Evolutionary conservation across 2,888 invertebrate species (phyloP), one percentile per base, ranked within the genome.

Genomic region (Thecophora atra): DNA sequence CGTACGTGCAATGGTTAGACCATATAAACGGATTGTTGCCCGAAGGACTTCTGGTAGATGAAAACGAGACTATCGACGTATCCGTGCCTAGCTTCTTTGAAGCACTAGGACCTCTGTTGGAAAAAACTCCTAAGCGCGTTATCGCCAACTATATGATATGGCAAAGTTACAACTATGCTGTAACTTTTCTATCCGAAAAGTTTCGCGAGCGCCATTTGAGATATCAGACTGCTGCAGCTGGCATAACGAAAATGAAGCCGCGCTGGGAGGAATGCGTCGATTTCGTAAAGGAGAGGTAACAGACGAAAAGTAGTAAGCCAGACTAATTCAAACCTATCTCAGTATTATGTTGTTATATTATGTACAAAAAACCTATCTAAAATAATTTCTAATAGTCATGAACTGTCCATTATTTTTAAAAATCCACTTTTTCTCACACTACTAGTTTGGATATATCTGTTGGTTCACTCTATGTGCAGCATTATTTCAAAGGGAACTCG

Each of bases 211-310:
- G 95, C 0, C 95, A 96, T 82, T 87, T 96, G 67, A 90, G 92
- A 51, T 97, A 94, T 86, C 92, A 92, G 69, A 93, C 94, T 0
- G 92, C 92, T 0, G 88, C 96, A 7, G 93, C 93, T 7, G 96
- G 96, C 0, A 92, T 92, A 83, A 93, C 94, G 0, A 95, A 95
- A 83, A 88, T 94, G 71, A 94, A 95, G 84, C 91, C 95, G 58
- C 89, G 96, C 21, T 97, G 97, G 97, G 96, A 96, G 88, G 95
- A 96, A 84, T 97, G 96, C 83, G 91, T 94, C 26, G 94, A 94
- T 77, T 91, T 93, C 15, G 90, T 93, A 37, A 90, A 93, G 75
- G 91, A 91, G 81, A 94, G 93, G 93, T 92, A 85, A 78, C 11
- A 37, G n/a, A n/a, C n/a, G n/a, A 52, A n/a, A n/a, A 52, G 5